A percentile compares a stretch with the other conserved stretches of the same genome.
Conservation (phyloP, 2,113 vertebrate genomes). For the Perca schrenkii region DNA sequence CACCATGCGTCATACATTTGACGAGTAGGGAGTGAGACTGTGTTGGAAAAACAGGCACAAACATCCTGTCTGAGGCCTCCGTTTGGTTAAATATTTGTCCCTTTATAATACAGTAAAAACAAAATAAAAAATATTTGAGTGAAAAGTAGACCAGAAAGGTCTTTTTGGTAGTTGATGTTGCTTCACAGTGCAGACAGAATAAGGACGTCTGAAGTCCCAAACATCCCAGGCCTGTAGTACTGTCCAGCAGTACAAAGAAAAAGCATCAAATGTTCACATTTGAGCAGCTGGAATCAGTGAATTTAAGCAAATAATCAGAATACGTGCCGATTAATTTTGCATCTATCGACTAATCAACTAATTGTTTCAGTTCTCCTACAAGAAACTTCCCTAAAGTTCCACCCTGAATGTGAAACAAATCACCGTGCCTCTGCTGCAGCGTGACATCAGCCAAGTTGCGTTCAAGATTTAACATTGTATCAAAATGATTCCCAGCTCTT, state of each 20-base stretch:
- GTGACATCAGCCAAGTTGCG: background rate
- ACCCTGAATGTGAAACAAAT: no score
- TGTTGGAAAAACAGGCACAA: background rate
- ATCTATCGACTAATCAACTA: no score
- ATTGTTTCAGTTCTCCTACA: background rate
- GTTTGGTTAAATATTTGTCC: constrained; percentile 27
- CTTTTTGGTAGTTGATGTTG: constrained; percentile 7
- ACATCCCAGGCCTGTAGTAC: no score
- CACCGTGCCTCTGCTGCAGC: no score
- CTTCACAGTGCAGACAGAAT: background rate
- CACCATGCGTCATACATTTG: no score
- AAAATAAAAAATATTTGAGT: constrained; percentile 28
- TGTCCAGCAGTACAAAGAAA: background rate
- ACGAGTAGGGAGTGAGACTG: no score
- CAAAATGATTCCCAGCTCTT: background rate
- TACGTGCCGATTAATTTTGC: no score
- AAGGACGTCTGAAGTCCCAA: no score
- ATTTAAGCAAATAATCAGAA: no score
- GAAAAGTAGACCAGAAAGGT: background rate
- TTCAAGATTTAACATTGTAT: background rate
- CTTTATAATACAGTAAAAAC: constrained; percentile 25
- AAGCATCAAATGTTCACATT: background rate
- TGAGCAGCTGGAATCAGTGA: background rate
- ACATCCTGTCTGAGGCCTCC: background rate
- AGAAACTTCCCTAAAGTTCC: no score